These are phyloP conservation scores for Chorisops tibialis DNA, from an alignment of 2,888 invertebrate genomes.

Conservation along the genomic window DNA sequence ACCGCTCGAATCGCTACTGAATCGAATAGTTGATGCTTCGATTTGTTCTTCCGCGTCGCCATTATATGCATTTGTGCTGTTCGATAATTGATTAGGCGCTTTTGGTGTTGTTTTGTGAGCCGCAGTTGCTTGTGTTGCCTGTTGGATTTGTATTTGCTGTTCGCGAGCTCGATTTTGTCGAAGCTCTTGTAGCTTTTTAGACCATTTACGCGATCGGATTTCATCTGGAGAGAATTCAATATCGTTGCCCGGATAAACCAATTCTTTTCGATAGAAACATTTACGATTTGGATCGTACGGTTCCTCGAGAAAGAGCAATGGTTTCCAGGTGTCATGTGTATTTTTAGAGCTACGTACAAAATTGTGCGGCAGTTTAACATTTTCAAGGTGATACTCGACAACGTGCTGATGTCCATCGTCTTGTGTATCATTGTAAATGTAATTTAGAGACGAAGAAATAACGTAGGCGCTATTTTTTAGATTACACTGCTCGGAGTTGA, in stretches of 20 bases:
- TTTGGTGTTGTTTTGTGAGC: neutral
- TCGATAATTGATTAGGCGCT: neutral
- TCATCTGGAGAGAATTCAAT: conserved; percentile 51
- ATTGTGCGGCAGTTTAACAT: conserved; percentile 45
- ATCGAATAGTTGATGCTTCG: conserved; percentile 47
- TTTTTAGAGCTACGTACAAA: conserved; percentile 47
- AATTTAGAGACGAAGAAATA: conserved; percentile 35
- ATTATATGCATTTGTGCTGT: conserved; percentile 28
- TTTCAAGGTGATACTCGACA: conserved; percentile 36
- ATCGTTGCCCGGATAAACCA: conserved; percentile 48
- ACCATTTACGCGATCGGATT: conserved; percentile 44
- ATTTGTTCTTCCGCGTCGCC: conserved; percentile 45
- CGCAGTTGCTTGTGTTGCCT: conserved; percentile 14
- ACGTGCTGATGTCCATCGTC: conserved; percentile 15
- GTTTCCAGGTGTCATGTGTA: conserved; percentile 51
- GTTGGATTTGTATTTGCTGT: conserved; percentile 31
- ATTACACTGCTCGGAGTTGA: conserved; percentile 29
- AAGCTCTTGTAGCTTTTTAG: conserved; percentile 23
- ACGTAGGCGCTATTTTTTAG: conserved; percentile 35
- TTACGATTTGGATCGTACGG: conserved; percentile 48
- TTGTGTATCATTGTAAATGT: conserved; percentile 32
- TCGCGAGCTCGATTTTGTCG: conserved; percentile 27
- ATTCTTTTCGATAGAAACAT: conserved; percentile 48
- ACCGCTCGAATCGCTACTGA: conserved; percentile 45
- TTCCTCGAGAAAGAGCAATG: conserved; percentile 49